Percentiles rank a stretch among this genome's conserved stretches.
Conservation (phyloP, 2,888 invertebrate species). For the Drosophila prolongata region DNA sequence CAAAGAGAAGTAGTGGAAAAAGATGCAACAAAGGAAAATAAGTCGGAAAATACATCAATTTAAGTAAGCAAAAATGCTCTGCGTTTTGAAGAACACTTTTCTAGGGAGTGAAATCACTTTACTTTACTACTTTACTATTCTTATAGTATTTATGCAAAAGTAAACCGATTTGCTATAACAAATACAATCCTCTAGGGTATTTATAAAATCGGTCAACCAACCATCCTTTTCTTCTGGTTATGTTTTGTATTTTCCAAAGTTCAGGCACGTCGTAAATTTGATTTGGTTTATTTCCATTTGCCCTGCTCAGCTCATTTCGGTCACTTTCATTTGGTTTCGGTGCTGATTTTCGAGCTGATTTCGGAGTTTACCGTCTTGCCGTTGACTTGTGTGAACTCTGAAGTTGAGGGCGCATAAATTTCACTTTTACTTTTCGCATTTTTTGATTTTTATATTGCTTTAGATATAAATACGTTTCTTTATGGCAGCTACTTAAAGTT, state of each 20-base stretch:
- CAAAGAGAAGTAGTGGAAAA: not conserved
- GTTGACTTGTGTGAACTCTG: constrained; percentile 55
- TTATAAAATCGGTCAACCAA: not conserved
- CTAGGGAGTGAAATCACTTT: too few species aligned
- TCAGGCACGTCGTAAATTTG: constrained; percentile 79
- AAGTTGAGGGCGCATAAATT: constrained; percentile 67
- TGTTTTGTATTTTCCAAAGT: constrained; percentile 8
- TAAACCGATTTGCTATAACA: too few species aligned
- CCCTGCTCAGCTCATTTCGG: constrained; percentile 47
- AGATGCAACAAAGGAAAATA: constrained; percentile 13
- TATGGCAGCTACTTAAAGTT: constrained; percentile 58
- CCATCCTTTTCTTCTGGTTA: not conserved
- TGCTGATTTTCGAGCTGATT: constrained; percentile 20
- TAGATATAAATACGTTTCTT: constrained; percentile 32
- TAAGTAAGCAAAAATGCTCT: not conserved
- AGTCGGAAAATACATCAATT: not conserved
- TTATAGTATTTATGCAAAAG: too few species aligned
- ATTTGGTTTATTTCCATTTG: constrained; percentile 79
- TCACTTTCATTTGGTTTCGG: constrained; percentile 26
- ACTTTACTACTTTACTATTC: too few species aligned
- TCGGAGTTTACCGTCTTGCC: constrained; percentile 32
- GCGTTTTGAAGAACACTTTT: not conserved
- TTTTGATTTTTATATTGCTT: constrained; percentile 56
- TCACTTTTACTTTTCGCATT: constrained; percentile 69
- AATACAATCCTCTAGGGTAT: not conserved